Evolutionary conservation across 2,113 vertebrate species (phyloP).

Genomic region (Abramis brama): DNA sequence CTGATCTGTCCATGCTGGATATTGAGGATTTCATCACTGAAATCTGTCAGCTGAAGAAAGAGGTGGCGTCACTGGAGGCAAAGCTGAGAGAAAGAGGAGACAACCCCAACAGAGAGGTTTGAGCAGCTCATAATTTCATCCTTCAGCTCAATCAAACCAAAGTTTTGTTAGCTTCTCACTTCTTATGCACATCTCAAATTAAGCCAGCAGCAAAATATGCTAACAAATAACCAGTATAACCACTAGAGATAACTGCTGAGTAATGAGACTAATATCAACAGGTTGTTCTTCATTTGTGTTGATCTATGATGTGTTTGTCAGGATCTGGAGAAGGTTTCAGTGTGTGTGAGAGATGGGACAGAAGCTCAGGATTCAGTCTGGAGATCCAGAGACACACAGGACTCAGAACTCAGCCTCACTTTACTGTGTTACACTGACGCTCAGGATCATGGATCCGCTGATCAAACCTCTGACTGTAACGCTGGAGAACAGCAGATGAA

Average conservation of each 20-base stretch:
- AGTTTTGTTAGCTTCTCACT: no score
- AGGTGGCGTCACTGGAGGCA: no score
- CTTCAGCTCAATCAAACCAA: no score
- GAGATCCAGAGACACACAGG: background rate
- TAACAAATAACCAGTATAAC: no score
- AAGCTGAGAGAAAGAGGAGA: no score
- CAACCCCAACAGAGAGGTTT: background rate
- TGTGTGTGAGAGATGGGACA: background rate
- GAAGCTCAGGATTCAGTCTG: background rate
- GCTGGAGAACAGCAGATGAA: no score
- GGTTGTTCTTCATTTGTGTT: background rate
- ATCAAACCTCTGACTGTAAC: no score
- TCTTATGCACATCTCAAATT: no score
- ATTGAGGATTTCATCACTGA: no score
- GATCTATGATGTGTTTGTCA: background rate
- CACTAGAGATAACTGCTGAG: no score
- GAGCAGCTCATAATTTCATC: background rate
- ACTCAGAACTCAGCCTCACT: background rate
- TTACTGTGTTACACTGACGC: constrained; percentile 17
- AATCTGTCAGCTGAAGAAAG: no score
- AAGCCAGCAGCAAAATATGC: no score
- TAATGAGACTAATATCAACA: background rate
- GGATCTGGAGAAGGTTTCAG: background rate
- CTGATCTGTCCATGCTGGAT: background rate
- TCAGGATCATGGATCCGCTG: background rate